phyloP scores from a whole-genome alignment of 2,888 invertebrate genomes.

The Lypha dubia region DNA sequence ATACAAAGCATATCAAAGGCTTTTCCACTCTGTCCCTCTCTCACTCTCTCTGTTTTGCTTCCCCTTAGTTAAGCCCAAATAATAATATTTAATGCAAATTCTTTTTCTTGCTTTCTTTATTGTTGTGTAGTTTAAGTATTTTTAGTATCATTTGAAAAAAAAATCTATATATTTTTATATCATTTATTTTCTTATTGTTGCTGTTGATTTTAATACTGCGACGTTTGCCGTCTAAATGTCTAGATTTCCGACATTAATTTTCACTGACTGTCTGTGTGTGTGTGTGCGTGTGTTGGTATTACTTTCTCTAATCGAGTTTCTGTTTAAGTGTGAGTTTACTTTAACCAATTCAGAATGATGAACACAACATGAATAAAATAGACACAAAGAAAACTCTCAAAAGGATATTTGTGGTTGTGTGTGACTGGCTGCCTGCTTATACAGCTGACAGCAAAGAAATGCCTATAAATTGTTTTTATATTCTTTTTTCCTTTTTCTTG shows the following conservation, averaged over 20 bases:
- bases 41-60: too few relatives aligned
- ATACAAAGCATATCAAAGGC: background rate
- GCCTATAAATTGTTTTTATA: conserved; percentile 48
- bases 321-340: conserved; percentile 15
- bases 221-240: conserved; percentile 70
- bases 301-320: background rate
- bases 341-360: conserved; percentile 18
- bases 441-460: conserved; percentile 33
- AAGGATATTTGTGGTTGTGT: conserved; percentile 64
- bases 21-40: too few relatives aligned
- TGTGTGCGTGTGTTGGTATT: too few relatives aligned
- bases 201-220: conserved; percentile 51
- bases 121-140: background rate
- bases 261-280: background rate
- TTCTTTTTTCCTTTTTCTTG: background rate
- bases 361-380: conserved; percentile 15
- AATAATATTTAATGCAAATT: background rate
- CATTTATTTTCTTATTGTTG: conserved; percentile 39
- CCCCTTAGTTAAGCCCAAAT: background rate
- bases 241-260: conserved; percentile 63
- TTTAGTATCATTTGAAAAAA: conserved; percentile 25
- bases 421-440: conserved; percentile 44
- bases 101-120: background rate
- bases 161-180: conserved; percentile 14
- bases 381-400: conserved; percentile 20